These are phyloP conservation scores for Diglossa cyanea DNA, from an alignment of 2,797 vertebrate genomes.

Conservation along the genomic window DNA sequence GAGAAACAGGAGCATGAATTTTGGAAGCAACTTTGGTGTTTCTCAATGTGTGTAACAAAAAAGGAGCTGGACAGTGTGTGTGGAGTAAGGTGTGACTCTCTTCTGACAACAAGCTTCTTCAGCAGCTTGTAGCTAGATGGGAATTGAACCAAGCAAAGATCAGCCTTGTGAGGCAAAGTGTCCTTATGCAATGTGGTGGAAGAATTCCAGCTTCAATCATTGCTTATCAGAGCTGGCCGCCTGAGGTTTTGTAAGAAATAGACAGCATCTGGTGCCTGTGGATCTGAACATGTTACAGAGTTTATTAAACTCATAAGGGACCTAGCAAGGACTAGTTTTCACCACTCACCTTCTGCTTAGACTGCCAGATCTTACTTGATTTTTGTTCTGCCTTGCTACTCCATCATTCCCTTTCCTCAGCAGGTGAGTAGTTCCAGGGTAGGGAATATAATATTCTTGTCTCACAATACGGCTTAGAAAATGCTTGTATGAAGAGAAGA, in stretches of 20 bases:
- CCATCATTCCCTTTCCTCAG: background rate
- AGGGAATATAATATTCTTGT: background rate
- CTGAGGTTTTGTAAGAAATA: background rate
- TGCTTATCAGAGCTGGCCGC: background rate
- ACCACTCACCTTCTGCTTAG: background rate
- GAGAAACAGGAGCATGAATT: background rate
- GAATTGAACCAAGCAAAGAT: background rate
- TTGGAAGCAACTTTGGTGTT: background rate
- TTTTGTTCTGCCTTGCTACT: background rate
- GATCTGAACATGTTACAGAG: background rate
- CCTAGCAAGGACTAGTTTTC: background rate
- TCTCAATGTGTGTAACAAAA: fast-evolving
- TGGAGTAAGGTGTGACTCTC: background rate
- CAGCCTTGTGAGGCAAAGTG: background rate
- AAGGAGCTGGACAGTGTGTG: background rate
- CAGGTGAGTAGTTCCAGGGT: background rate
- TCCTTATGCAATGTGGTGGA: background rate
- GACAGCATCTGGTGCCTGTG: background rate
- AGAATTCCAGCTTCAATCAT: slow-evolving; percentile 6
- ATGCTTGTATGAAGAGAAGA: background rate
- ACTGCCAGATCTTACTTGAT: background rate
- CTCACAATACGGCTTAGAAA: background rate
- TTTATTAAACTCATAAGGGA: background rate
- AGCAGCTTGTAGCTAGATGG: background rate
- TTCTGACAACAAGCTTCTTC: background rate